Conservation (phyloP, 2,888 invertebrate species). For the Drosophila incognita region DNA sequence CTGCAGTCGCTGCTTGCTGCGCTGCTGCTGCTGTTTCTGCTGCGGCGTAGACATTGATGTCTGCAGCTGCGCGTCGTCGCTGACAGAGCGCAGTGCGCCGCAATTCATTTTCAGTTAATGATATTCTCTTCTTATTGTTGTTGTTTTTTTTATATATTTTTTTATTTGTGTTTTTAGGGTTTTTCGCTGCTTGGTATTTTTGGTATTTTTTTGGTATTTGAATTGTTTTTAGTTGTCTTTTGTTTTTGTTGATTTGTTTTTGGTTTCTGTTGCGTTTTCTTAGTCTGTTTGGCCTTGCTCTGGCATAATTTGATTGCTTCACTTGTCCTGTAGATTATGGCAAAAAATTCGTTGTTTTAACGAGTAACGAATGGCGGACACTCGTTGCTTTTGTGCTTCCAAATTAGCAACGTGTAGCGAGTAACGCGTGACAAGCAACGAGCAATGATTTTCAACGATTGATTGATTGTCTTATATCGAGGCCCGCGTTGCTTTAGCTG, state of each 20-base stretch:
- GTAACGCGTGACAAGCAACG: not conserved
- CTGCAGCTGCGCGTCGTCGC: constrained; percentile 75
- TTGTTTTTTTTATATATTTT: constrained; percentile 26
- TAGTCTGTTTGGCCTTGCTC: constrained; percentile 47
- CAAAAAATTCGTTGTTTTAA: constrained; percentile 8
- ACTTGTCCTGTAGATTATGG: constrained; percentile 37
- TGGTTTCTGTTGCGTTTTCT: constrained; percentile 49
- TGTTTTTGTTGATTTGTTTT: constrained; percentile 35
- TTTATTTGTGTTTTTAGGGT: constrained; percentile 1
- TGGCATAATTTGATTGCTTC: constrained; percentile 51
- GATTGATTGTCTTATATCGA: not conserved
- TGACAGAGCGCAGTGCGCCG: constrained; percentile 82
- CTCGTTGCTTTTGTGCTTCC: not conserved
- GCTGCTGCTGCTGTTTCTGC: constrained; percentile 41
- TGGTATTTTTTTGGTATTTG: constrained; percentile 57
- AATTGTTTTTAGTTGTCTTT: constrained; percentile 28
- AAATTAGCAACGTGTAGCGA: not conserved
- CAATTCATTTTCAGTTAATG: constrained; percentile 81
- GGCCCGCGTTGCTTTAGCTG: not conserved
- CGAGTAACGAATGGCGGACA: not conserved
- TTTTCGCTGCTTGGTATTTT: constrained; percentile 46
- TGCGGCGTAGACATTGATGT: constrained; percentile 14
- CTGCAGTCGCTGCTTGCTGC: constrained; percentile 35
- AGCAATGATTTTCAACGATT: not conserved
- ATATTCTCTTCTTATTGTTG: not conserved